Conservation (phyloP, 1,140 invertebrate genomes). For the Aleiodes sp. region DNA sequence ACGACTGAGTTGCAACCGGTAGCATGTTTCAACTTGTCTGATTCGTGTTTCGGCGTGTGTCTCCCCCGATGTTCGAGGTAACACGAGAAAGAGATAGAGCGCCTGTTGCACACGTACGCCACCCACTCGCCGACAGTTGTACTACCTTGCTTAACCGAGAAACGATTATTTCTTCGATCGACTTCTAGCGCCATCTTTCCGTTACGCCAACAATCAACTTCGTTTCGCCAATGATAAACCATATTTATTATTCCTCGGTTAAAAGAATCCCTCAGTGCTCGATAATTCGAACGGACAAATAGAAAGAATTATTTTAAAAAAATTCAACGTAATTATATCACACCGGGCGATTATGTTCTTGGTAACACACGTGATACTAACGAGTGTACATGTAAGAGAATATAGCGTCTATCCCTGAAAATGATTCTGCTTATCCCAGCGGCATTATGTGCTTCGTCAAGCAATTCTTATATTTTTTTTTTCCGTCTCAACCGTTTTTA, state of each 20-base stretch:
- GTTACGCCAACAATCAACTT: too few species aligned
- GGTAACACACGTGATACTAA: slow-evolving; percentile 5
- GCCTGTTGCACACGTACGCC: too few species aligned
- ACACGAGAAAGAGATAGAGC: too few species aligned
- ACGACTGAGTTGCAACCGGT: slow-evolving; percentile 4
- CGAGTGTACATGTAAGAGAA: not conserved
- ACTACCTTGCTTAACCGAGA: too few species aligned
- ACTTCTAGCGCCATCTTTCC: too few species aligned
- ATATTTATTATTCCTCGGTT: too few species aligned
- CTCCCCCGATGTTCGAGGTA: not conserved
- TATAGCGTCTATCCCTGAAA: not conserved
- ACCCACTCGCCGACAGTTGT: too few species aligned
- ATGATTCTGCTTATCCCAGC: not conserved
- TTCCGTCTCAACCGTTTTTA: not conserved
- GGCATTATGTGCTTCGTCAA: not conserved
- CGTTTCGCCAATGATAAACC: too few species aligned
- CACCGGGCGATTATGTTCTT: not conserved
- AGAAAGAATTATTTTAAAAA: too few species aligned
- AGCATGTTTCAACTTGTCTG: slow-evolving; percentile 23
- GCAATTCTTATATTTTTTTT: not conserved
- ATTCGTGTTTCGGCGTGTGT: slow-evolving; percentile 1
- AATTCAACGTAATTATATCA: slow-evolving; percentile 9
- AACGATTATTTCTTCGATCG: too few species aligned
- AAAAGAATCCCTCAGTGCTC: not conserved
- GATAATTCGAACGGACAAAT: not conserved